phyloP scores from a whole-genome alignment of 2,888 invertebrate genomes.

The Choreutis nemorana region DNA sequence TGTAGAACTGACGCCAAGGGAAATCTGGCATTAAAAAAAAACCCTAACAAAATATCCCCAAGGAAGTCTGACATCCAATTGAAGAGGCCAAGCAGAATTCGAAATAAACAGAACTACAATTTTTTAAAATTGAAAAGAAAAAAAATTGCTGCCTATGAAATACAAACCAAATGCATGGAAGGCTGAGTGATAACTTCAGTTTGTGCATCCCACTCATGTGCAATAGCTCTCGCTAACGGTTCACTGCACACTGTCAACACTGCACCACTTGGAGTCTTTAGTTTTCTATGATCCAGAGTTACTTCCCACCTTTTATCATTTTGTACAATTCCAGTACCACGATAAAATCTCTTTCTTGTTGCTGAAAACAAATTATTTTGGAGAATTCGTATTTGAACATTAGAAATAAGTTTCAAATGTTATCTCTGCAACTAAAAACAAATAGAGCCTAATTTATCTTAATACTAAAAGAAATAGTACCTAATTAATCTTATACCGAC shows the following conservation, averaged over 20 bases:
- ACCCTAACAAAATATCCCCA: background rate
- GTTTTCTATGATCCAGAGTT: constrained; percentile 84
- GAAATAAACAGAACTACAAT: background rate
- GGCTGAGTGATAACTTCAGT: constrained; percentile 77
- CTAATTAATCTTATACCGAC: too few species aligned
- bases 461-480: too few species aligned
- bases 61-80: background rate
- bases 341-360: constrained; percentile 76
- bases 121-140: background rate
- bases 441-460: too few species aligned
- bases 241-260: constrained; percentile 82
- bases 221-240: constrained; percentile 90
- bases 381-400: too few species aligned
- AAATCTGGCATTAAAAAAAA: background rate
- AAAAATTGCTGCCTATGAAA: background rate
- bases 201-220: constrained; percentile 94
- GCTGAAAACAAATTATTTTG: constrained; percentile 23
- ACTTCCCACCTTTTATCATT: constrained; percentile 82
- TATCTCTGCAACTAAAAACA: too few species aligned
- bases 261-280: constrained; percentile 89
- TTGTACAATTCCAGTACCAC: constrained; percentile 74
- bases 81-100: background rate
- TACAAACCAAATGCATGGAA: constrained; percentile 84
- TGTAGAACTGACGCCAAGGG: background rate
- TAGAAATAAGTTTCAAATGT: too few species aligned